Evolutionary conservation across 2,888 invertebrate species (phyloP).

Genomic region (Volucella inanis): DNA sequence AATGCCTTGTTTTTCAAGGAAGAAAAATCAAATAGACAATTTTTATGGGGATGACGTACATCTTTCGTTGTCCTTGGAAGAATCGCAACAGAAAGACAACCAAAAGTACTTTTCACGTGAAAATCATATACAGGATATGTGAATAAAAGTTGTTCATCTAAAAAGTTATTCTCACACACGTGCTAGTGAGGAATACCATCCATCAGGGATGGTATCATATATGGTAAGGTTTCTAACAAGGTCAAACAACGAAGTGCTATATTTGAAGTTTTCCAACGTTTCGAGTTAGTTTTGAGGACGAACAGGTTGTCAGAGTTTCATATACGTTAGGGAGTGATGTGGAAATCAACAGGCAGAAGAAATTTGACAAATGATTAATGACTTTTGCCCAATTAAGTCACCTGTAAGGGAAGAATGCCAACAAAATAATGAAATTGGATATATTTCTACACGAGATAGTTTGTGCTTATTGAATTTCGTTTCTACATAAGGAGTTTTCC

Average conservation of each 20-base stretch:
- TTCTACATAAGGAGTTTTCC: no score
- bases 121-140: neutral
- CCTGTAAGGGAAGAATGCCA: neutral
- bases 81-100: constrained; percentile 12
- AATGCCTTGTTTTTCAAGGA: neutral
- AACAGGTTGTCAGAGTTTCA: constrained; percentile 1
- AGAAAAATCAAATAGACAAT: constrained; percentile 17
- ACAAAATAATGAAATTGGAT: no score
- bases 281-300: neutral
- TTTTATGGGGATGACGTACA: constrained; percentile 25
- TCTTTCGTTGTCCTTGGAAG: neutral
- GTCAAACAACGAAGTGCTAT: constrained; percentile 7
- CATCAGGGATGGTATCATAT: neutral
- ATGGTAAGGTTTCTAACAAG: constrained; percentile 10
- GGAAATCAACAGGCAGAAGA: constrained; percentile 11
- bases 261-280: constrained; percentile 10
- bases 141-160: neutral
- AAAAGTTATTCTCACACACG: constrained; percentile 23
- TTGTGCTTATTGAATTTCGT: no score
- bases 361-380: constrained; percentile 32
- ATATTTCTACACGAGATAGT: no score
- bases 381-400: constrained; percentile 8
- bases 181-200: constrained; percentile 13
- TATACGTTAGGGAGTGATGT: neutral
- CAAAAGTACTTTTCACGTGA: neutral